Conservation (phyloP, 2,113 vertebrate genomes). For the Lampris megalopsis region DNA sequence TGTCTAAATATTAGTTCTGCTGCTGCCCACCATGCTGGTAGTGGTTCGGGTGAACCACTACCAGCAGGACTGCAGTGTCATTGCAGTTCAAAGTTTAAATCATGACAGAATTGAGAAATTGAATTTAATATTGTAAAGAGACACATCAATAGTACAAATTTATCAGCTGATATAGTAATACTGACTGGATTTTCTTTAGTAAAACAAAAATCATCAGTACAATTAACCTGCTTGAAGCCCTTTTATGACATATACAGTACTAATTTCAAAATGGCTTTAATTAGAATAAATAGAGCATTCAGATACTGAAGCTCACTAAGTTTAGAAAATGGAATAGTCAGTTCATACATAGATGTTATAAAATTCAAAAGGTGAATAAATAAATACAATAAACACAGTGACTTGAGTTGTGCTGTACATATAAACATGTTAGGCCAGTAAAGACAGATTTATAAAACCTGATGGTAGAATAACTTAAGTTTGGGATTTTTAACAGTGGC, state of each 20-base stretch:
- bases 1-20: slow-evolving; percentile 20
- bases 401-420: slow-evolving; percentile 28
- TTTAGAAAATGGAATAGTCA: slow-evolving; percentile 38
- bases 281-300: slow-evolving; percentile 67
- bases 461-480: slow-evolving; percentile 10
- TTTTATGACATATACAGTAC: slow-evolving; percentile 61
- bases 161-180: neutral
- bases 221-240: neutral
- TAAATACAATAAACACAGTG: slow-evolving; percentile 3
- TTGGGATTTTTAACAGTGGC: slow-evolving; percentile 38
- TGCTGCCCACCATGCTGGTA: neutral
- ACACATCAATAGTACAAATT: slow-evolving; percentile 1
- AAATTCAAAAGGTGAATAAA: neutral
- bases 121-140: neutral
- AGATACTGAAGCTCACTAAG: slow-evolving; percentile 11
- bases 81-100: neutral
- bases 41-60: neutral
- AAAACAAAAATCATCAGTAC: neutral
- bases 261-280: slow-evolving; percentile 47
- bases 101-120: neutral
- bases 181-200: slow-evolving; percentile 4
- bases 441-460: slow-evolving; percentile 27
- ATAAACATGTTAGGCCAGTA: slow-evolving; percentile 25
- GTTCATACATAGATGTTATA: slow-evolving; percentile 11
- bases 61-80: neutral